A percentile compares a stretch with the other conserved stretches of the same genome.
phyloP scores from a whole-genome alignment of 2,113 vertebrate species.

The Podarcis muralis region DNA sequence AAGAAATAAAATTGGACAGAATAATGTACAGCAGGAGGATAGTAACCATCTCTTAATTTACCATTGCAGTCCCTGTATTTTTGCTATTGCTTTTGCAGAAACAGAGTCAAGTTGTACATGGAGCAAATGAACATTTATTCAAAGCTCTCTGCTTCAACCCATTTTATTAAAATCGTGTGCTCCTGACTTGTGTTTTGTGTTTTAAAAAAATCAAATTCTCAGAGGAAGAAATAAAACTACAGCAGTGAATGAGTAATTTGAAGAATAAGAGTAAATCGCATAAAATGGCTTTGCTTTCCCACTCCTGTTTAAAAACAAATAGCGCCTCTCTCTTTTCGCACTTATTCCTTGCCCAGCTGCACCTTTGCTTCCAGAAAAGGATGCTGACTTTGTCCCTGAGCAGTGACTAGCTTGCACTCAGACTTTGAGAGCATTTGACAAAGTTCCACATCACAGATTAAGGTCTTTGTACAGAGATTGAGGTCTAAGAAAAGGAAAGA shows the following conservation, averaged over 20 bases:
- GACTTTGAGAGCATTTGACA: slow-evolving; percentile 66
- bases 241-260: fast-evolving
- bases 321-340: neutral
- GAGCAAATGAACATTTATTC: neutral
- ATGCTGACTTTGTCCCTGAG: slow-evolving; percentile 46
- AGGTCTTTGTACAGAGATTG: slow-evolving; percentile 77
- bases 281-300: fast-evolving
- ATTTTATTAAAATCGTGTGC: neutral
- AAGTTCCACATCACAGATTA: slow-evolving; percentile 76
- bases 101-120: neutral
- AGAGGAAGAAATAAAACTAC: neutral
- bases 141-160: neutral
- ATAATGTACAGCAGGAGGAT: neutral
- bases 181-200: neutral
- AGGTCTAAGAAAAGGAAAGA: slow-evolving; percentile 71
- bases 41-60: neutral
- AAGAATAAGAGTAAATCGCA: neutral
- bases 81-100: neutral
- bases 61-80: neutral
- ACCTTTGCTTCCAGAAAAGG: slow-evolving; percentile 30
- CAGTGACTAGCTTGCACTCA: slow-evolving; percentile 38
- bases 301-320: neutral
- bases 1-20: neutral
- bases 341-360: neutral
- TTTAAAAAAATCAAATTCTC: neutral